Percentiles rank a stretch among this genome's conserved stretches.
Evolutionary conservation across 2,113 vertebrate genomes (phyloP).

Genomic region (Entomyzon cyanotis): DNA sequence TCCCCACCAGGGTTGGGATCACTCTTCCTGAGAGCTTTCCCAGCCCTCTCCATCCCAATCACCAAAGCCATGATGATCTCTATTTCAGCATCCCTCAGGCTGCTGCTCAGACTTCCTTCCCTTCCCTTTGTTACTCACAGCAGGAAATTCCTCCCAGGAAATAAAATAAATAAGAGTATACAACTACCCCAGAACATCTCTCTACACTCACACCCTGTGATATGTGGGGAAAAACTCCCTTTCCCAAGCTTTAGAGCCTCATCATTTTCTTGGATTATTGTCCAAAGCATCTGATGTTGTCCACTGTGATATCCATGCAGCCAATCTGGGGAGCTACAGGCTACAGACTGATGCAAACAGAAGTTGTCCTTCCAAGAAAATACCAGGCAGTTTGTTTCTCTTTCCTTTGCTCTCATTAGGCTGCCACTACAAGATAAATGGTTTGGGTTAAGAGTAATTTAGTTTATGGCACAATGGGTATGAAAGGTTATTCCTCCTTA

Average conservation of each 20-base stretch:
- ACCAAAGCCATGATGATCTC: background rate
- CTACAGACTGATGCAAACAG: background rate
- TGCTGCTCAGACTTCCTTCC: background rate
- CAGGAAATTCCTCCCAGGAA: background rate
- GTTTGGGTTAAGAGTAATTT: constrained; percentile 60
- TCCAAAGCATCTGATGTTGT: background rate
- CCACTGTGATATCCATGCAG: background rate
- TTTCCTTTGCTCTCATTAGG: constrained; percentile 55
- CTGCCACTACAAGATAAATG: constrained; percentile 53
- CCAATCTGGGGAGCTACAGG: background rate
- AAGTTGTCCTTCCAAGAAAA: background rate
- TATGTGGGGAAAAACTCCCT: background rate
- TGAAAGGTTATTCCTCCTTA: constrained; percentile 56
- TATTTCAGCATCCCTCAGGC: background rate
- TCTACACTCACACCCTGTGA: background rate
- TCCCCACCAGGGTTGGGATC: background rate
- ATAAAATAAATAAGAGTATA: background rate
- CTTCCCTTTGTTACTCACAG: background rate
- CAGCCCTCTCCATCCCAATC: background rate
- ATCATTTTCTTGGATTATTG: background rate
- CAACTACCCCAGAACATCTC: background rate
- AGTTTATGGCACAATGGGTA: constrained; percentile 52
- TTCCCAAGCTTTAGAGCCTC: background rate
- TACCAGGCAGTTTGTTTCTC: background rate
- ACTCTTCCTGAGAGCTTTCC: background rate